phyloP scores from a whole-genome alignment of 2,888 invertebrate genomes.

The Caenorhabditis sulstoni region DNA sequence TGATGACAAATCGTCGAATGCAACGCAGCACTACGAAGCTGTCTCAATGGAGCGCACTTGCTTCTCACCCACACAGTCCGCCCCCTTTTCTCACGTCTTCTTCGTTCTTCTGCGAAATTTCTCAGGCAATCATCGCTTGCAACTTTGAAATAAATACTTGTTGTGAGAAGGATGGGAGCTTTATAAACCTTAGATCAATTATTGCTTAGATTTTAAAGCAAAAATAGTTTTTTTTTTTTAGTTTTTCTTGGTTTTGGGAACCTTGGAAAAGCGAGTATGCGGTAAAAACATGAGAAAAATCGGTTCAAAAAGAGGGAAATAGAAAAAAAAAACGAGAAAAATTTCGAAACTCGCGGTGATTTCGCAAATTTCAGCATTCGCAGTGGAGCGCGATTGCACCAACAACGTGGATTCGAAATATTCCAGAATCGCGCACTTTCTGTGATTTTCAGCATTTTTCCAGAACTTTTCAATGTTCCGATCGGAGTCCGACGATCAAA shows the following conservation, averaged over 20 bases:
- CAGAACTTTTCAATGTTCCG: background rate
- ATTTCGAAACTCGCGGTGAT: constrained; percentile 6
- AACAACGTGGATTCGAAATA: background rate
- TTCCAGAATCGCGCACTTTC: background rate
- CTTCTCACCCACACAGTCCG: constrained; percentile 1
- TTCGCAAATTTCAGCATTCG: background rate
- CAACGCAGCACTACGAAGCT: background rate
- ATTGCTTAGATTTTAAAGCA: too few species aligned
- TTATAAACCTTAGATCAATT: too few species aligned
- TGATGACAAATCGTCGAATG: background rate
- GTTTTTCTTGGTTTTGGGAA: too few species aligned
- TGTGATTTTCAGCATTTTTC: too few species aligned
- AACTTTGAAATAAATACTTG: too few species aligned
- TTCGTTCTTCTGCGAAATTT: background rate
- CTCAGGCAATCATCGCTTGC: too few species aligned
- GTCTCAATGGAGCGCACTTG: constrained; percentile 1
- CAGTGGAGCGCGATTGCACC: constrained; percentile 15
- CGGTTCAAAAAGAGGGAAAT: background rate
- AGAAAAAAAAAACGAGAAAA: background rate
- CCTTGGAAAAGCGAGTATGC: too few species aligned
- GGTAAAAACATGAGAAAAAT: too few species aligned
- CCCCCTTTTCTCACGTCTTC: background rate
- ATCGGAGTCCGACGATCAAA: background rate
- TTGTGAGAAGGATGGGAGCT: too few species aligned
- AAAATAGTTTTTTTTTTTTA: too few species aligned